Percentiles rank a stretch among this genome's conserved stretches.
Conservation (phyloP, 2,113 vertebrate genomes). For the Myocastor coypus region DNA sequence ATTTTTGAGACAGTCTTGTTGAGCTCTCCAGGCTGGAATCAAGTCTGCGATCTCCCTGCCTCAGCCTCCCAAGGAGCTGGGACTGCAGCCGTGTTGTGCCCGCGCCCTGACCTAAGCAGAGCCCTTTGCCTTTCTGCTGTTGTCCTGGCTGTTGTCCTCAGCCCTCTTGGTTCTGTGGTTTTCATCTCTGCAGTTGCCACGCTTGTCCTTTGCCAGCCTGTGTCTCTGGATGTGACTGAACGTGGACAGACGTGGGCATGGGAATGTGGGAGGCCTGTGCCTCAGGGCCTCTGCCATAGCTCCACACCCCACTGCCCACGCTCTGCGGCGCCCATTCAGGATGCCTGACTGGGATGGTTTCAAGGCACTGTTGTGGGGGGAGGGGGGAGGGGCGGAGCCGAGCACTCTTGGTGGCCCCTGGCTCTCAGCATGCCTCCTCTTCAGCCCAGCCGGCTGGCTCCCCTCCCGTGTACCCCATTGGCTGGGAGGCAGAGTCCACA, state of each 20-base stretch:
- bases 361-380: background rate
- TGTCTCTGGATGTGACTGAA: background rate
- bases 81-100: too few relatives aligned
- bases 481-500: fast-evolving
- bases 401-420: too few relatives aligned
- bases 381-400: background rate
- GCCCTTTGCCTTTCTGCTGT: too few relatives aligned
- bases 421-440: too few relatives aligned
- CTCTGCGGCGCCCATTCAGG: fast-evolving
- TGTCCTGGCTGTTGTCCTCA: too few relatives aligned
- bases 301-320: background rate
- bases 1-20: too few relatives aligned
- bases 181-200: background rate
- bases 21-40: too few relatives aligned
- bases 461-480: fast-evolving
- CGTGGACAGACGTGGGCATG: background rate
- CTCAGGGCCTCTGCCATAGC: too few relatives aligned
- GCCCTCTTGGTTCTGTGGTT: too few relatives aligned
- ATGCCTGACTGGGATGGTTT: fast-evolving
- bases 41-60: too few relatives aligned
- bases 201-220: background rate
- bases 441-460: background rate
- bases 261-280: fast-evolving
- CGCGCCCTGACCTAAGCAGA: too few relatives aligned
- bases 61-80: too few relatives aligned